Conservation (phyloP, 2,113 vertebrate species). For the Chroicocephalus ridibundus region DNA sequence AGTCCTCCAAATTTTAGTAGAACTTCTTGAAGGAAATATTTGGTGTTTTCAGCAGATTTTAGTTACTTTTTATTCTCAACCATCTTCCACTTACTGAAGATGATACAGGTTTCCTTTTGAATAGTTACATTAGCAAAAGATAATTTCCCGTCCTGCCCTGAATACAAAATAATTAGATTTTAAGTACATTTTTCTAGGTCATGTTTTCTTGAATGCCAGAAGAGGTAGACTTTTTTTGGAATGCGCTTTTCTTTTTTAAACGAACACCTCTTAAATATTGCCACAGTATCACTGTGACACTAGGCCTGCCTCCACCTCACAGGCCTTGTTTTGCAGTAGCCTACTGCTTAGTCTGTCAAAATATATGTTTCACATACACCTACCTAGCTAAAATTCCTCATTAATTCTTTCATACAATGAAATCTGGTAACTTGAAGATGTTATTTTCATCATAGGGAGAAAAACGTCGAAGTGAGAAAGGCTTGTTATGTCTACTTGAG, state of each 20-base stretch:
- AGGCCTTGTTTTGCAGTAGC: neutral
- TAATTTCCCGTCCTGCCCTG: neutral
- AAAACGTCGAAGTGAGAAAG: neutral
- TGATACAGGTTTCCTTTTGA: neutral
- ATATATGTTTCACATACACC: neutral
- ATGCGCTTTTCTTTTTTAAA: neutral
- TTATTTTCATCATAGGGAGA: neutral
- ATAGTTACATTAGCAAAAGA: neutral
- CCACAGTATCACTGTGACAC: neutral
- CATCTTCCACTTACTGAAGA: neutral
- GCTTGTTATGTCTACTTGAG: neutral
- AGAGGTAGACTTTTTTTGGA: neutral
- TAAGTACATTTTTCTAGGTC: neutral
- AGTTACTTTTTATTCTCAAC: neutral
- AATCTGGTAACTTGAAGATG: neutral
- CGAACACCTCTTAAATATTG: neutral
- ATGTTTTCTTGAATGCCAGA: neutral
- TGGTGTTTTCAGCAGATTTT: neutral
- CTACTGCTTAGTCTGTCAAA: neutral
- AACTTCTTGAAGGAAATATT: neutral
- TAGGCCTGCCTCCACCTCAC: neutral
- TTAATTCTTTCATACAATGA: neutral
- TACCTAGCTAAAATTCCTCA: neutral
- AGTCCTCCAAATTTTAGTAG: neutral
- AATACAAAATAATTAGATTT: neutral